phyloP scores from a whole-genome alignment of 2,113 vertebrate species.

The Scortum barcoo region DNA sequence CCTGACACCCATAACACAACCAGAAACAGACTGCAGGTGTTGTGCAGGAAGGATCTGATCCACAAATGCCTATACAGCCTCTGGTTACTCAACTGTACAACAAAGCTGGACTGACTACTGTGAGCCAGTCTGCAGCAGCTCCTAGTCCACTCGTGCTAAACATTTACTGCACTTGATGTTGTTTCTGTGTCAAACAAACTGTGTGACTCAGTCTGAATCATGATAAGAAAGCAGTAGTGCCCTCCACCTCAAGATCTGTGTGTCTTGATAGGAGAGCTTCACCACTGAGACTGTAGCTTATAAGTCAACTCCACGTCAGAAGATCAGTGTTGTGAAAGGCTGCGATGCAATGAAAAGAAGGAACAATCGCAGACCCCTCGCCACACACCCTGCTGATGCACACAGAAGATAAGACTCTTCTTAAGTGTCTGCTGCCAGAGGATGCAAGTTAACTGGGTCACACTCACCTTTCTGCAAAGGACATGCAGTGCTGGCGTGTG shows the following conservation, averaged over 20 bases:
- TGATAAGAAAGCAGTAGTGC: slow-evolving; percentile 1
- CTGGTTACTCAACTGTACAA: not conserved
- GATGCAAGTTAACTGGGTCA: slow-evolving; percentile 44
- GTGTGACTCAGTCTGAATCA: slow-evolving; percentile 21
- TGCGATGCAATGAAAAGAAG: not conserved
- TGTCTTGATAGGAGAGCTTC: slow-evolving; percentile 25
- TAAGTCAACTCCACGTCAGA: slow-evolving; percentile 36
- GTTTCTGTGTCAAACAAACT: not conserved
- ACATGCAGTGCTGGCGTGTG: slow-evolving; percentile 26
- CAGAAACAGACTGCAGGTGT: slow-evolving; percentile 65
- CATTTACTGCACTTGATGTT: not conserved
- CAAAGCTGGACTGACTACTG: slow-evolving; percentile 2
- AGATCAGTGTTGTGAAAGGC: not conserved
- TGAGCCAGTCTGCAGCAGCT: not conserved
- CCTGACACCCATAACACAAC: slow-evolving; percentile 46
- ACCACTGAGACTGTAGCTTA: not conserved
- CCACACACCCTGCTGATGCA: slow-evolving; percentile 32
- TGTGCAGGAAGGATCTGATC: slow-evolving; percentile 46
- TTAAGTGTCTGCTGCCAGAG: slow-evolving; percentile 21
- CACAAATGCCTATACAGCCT: slow-evolving; percentile 19
- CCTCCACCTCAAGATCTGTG: not conserved
- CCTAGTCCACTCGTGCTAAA: not conserved
- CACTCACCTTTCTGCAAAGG: slow-evolving; percentile 36
- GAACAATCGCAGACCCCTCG: slow-evolving; percentile 33
- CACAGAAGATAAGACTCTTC: slow-evolving; percentile 26